Conservation (phyloP, 2,113 vertebrate species). For the Ciconia boyciana region DNA sequence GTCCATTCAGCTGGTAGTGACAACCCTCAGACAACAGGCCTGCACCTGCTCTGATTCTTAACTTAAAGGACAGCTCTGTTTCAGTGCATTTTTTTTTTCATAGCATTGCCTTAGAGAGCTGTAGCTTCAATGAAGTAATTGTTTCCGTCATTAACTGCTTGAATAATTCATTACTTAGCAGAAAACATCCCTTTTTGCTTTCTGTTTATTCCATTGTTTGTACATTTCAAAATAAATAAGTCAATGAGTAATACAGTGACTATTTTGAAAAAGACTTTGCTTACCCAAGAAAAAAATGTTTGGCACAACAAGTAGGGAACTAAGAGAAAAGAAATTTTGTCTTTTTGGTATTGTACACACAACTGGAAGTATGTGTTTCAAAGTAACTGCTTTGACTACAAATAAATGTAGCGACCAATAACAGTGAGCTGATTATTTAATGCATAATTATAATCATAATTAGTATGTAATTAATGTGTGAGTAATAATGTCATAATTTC, state of each 20-base stretch:
- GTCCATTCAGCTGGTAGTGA: background rate
- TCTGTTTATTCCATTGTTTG: slow-evolving; percentile 7
- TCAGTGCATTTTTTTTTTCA: background rate
- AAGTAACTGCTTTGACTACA: slow-evolving; percentile 23
- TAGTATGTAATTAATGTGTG: slow-evolving; percentile 1
- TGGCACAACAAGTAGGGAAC: background rate
- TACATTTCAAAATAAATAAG: slow-evolving; percentile 18
- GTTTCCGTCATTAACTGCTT: slow-evolving; percentile 40
- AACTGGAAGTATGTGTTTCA: background rate
- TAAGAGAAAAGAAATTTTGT: background rate
- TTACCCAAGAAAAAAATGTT: background rate
- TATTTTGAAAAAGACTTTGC: background rate
- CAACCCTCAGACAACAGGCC: background rate
- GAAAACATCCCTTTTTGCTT: slow-evolving; percentile 29
- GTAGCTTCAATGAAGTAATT: slow-evolving; percentile 37
- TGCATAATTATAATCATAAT: background rate
- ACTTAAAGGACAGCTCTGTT: slow-evolving; percentile 34
- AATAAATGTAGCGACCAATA: slow-evolving; percentile 17
- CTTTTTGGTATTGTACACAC: background rate
- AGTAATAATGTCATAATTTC: background rate
- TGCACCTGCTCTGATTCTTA: slow-evolving; percentile 54
- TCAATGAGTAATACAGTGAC: background rate
- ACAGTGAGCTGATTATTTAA: slow-evolving; percentile 10
- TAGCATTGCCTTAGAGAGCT: background rate
- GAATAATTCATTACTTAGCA: slow-evolving; percentile 63